Base-by-base conservation (phyloP, 2,797 vertebrate genomes). In the Galaxias olidus region DNA sequence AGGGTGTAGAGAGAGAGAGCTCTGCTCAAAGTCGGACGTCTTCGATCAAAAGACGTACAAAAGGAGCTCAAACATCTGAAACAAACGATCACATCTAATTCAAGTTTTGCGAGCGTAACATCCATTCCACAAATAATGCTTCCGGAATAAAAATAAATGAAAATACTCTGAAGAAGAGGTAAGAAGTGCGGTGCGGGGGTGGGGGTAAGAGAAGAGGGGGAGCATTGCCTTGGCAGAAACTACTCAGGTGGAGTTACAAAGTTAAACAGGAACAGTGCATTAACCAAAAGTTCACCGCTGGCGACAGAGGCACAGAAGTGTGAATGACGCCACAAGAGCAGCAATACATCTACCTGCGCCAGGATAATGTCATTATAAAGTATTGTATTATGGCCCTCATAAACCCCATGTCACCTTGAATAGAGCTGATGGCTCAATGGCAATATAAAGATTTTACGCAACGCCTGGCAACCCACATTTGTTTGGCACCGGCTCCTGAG, bases 381-480 rank as follows among this genome's bases (percentile, higher is more conserved):
- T 72, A 84, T 81, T 81, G 79, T 74, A 85, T 83, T 85, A 83
- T 75, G 72, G 75, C 75, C 79, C 82, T 84, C 82, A 87, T 87
- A 89, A 89, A 87, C 75, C 82, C 63, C 69, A 72, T 79, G 79
- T 88, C 89, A 88, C 85, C 82, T 89, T 87, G 84, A 75, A 87
- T 87, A 84, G 81, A 78, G 72, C 69, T 73, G 74, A 86, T 82
- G 54, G 53, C 78, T 86, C 85, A 79, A 80, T 78, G 81, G 76
- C 80, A 68, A 79, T 81, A 79, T 72, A 76, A 78, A 81, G 80
- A 78, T 72, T 12, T 55, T 75, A 81, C 80, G 84, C 84, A 82
- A 84, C 71, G 15, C 76, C 82, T 76, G 74, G 64, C 84, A 81
- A 77, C 50, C 30, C 50, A 62, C 74, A 84, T 88, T 82, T 81